phyloP scores from a whole-genome alignment of 2,888 invertebrate species.

The Seira musarum region DNA sequence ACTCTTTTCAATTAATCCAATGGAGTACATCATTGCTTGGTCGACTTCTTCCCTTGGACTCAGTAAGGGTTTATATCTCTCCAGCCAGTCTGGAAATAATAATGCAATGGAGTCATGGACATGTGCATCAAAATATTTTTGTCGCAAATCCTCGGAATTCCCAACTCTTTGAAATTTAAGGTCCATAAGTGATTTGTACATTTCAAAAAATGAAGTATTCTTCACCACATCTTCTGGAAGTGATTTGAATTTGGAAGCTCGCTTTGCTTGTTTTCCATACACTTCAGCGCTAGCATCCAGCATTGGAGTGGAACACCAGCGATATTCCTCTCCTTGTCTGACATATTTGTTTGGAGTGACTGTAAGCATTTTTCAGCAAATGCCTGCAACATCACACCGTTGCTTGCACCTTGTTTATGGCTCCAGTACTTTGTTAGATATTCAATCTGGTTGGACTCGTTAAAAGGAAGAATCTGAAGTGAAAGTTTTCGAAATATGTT shows the following conservation, averaged over 20 bases:
- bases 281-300: not conserved
- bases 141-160: no score
- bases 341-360: not conserved
- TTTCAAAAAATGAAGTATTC: constrained; percentile 3
- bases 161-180: no score
- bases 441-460: not conserved
- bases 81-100: not conserved
- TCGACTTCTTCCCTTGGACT: no score
- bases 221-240: not conserved
- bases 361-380: not conserved
- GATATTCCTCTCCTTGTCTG: not conserved
- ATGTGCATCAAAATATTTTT: no score
- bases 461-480: not conserved
- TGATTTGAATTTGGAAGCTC: not conserved
- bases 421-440: not conserved
- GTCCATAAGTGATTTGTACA: constrained; percentile 3
- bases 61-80: not conserved
- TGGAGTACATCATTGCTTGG: no score
- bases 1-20: no score
- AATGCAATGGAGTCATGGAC: no score
- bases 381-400: not conserved
- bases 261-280: not conserved
- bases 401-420: not conserved
- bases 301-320: no score
- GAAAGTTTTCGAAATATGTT: not conserved